Conservation (phyloP, 2,113 vertebrate genomes). For the Xiphorhynchus elegans region DNA sequence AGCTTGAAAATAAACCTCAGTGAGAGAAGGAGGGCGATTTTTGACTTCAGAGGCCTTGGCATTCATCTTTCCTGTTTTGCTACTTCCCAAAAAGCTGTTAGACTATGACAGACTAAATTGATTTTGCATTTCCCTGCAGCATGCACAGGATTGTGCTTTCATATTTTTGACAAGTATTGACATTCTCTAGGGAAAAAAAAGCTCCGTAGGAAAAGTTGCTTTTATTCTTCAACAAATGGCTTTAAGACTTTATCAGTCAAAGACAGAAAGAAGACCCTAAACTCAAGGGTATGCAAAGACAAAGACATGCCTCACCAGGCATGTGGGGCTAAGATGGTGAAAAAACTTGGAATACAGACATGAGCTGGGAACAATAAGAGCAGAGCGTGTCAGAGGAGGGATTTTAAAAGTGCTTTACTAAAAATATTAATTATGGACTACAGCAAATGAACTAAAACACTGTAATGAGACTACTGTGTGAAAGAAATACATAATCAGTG, state of each 20-base stretch:
- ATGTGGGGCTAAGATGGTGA: neutral
- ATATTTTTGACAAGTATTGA: slow-evolving; percentile 25
- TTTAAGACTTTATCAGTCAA: neutral
- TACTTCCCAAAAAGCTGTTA: neutral
- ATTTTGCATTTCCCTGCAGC: slow-evolving; percentile 30
- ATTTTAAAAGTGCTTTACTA: neutral
- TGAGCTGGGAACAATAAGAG: neutral
- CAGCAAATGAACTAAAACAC: neutral
- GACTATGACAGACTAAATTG: neutral
- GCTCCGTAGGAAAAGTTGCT: neutral
- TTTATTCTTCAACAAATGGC: slow-evolving; percentile 2
- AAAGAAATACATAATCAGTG: neutral
- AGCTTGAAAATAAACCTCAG: neutral
- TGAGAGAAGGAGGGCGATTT: neutral
- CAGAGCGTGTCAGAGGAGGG: neutral
- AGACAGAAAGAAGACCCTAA: neutral
- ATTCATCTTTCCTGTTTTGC: neutral
- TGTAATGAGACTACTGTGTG: neutral
- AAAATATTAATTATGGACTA: slow-evolving; percentile 3
- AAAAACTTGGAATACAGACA: neutral
- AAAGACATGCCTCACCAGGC: neutral
- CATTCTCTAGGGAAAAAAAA: neutral
- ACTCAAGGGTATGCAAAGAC: neutral
- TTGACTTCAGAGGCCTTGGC: neutral
- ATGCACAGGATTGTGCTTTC: neutral